phyloP scores from a whole-genome alignment of 2,888 invertebrate species.

The Nomada ruficornis region DNA sequence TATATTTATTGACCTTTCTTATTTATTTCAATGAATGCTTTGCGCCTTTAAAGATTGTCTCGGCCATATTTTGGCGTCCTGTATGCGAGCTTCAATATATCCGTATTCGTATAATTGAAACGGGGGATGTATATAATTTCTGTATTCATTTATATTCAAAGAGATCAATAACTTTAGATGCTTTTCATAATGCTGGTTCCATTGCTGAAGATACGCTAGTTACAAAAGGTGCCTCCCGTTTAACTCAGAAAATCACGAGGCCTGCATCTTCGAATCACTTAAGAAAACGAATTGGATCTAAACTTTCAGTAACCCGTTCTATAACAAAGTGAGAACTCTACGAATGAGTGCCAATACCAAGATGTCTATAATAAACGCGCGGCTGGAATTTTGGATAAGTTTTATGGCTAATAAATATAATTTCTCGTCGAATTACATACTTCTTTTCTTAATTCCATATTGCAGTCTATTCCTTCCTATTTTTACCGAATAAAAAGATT shows the following conservation, averaged over 20 bases:
- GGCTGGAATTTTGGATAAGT: too few species aligned
- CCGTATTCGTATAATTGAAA: too few species aligned
- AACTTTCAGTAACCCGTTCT: slow-evolving; percentile 63
- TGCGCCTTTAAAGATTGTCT: too few species aligned
- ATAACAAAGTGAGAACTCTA: slow-evolving; percentile 30
- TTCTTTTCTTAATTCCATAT: too few species aligned
- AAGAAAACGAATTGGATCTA: slow-evolving; percentile 72
- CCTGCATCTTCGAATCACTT: slow-evolving; percentile 30
- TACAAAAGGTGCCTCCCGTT: slow-evolving; percentile 3
- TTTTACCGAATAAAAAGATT: too few species aligned
- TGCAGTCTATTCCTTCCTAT: too few species aligned
- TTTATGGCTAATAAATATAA: not conserved
- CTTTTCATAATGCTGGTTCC: slow-evolving; percentile 1
- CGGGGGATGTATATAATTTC: not conserved
- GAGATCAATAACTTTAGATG: slow-evolving; percentile 38
- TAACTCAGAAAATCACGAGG: slow-evolving; percentile 5
- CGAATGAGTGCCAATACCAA: not conserved
- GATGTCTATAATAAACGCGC: not conserved
- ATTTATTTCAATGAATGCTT: not conserved
- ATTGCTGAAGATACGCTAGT: not conserved
- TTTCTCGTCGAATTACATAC: not conserved
- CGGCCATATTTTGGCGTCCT: too few species aligned
- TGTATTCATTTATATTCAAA: not conserved
- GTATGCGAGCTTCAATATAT: not conserved
- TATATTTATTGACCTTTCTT: not conserved